These are phyloP conservation scores for Tetramorium bicarinatum DNA, from an alignment of 2,888 invertebrate genomes.

Conservation along the genomic window DNA sequence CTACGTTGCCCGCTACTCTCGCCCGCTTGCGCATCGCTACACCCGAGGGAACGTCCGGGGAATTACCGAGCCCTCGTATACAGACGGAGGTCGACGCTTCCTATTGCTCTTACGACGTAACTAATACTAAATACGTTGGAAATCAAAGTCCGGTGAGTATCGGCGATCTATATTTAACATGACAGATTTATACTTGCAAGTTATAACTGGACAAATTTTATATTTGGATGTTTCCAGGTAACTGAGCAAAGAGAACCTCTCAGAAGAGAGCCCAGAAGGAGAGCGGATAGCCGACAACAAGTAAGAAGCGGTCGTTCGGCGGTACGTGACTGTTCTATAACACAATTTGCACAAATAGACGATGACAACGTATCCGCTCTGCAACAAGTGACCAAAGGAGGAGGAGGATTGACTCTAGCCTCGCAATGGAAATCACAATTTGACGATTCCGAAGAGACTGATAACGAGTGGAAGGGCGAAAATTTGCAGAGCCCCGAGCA, in stretches of 20 bases:
- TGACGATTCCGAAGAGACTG: constrained; percentile 97
- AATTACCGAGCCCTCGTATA: constrained; percentile 88
- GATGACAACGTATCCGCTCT: constrained; percentile 96
- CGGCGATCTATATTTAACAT: background rate
- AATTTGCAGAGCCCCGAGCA: constrained; percentile 86
- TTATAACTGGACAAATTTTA: background rate
- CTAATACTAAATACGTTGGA: constrained; percentile 84
- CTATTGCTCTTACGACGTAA: constrained; percentile 86
- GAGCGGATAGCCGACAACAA: constrained; percentile 81
- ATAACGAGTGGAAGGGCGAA: constrained; percentile 97
- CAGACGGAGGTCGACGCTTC: constrained; percentile 89
- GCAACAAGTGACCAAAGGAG: constrained; percentile 96
- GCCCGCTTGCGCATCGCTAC: constrained; percentile 91
- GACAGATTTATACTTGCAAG: background rate
- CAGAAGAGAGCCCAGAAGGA: constrained; percentile 83
- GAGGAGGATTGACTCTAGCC: constrained; percentile 94
- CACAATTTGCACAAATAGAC: constrained; percentile 97
- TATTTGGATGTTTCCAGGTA: constrained; percentile 73
- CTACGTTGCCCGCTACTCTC: constrained; percentile 88
- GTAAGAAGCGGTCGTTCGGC: constrained; percentile 85
- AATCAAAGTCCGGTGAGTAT: constrained; percentile 84
- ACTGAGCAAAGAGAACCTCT: constrained; percentile 85
- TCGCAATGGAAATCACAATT: constrained; percentile 99
- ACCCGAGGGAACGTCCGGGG: constrained; percentile 85
- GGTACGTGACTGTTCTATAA: constrained; percentile 93